Base-by-base conservation (phyloP, 2,888 invertebrate species). In the Dyspetes luteomarginatus region DNA sequence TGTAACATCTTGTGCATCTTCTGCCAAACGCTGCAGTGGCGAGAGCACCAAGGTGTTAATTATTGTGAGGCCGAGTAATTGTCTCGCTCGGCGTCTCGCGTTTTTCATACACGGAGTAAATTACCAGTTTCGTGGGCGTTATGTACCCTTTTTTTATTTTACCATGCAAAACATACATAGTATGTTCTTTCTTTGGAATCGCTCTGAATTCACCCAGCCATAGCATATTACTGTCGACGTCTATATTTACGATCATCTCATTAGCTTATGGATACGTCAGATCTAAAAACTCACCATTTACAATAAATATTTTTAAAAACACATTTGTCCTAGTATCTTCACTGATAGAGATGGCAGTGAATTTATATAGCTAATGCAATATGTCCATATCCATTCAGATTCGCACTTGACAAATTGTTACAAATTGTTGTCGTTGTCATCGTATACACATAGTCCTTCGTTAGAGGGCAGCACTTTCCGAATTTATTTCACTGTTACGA, bases 61-160 rank as follows among this genome's bases (percentile, higher is more conserved):
- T 82, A 82, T 82, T 71, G 67, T 65, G 69, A 56, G 56, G 78
- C 75, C 78, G 65, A 75, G 75, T 82, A 82, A 82, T 82, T 82
- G 82, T 78, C 78, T 78, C 68, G 74, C 69, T 64, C 68, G 17
- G 55, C 48, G 45, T 77, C 64, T 82, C 69, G 64, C 75, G 72
- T 81, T 65, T 65, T 75, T 71, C 62, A 62, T 75, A 55, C 68
- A 60, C 50, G 65, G 56, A 78, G 78, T 75, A 75, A 82, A 75
- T 82, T 77, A 74, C 56, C 68, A 56, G 62, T 67, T 71, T 76
- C 75, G 69, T 45, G 64, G 17, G 30, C 71, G 41, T 62, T 62
- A 68, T 64, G 60, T 62, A 76, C 71, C 52, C 36, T 71, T 71
- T 36, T 36, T 12, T 36, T 36, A 1, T 36, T 36, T 36, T 36